Base-by-base conservation (phyloP, 2,888 invertebrate species). In the Silvanus unidentatus region DNA sequence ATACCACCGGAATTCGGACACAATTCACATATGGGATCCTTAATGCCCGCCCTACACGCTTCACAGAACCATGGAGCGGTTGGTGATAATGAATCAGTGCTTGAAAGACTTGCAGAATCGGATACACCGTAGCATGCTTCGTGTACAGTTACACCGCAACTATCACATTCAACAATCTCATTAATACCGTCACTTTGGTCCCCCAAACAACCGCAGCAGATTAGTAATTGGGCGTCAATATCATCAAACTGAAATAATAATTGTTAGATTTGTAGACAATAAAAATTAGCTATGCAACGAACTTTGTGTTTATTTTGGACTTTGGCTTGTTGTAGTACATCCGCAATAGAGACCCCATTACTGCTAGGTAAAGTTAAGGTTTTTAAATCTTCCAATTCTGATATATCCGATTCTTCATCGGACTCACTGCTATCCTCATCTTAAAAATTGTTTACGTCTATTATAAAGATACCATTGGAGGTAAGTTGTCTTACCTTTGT, bases 1-100 rank as follows among this genome's bases (percentile, higher is more conserved):
- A 85, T 96, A 55, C 87, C 94, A 59, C 87, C 87, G 65, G 79
- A 81, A 68, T 93, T 95, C 0, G 98, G 98, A 67, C 99, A 99
- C 11, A 99, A 75, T 73, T 98, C 97, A 70, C 99, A 99, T 29
- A 80, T 82, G 0, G 96, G 96, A 68, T 88, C 86, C 10, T 78
- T 81, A 10, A 90, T 84, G 0, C 92, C 93, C 13, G 94, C 94
- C 60, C 90, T 87, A 65, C 99, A 99, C 3, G 97, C 92, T 70
- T 99, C 98, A 75, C 99, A 99, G 72, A 99, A 99, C 99, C 99
- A 99, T 0, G 97, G 97, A 54, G 98, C 97, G 0, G 96, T 97
- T 16, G 95, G 93, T 43, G 93, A 92, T 0, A 94, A 86, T 10
- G 96, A 96, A 52, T 90, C 89, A 16, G 94, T 92, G 65, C 95